Evolutionary conservation across 2,113 vertebrate genomes (phyloP).

Genomic region (Apistogramma diplotaenia): DNA sequence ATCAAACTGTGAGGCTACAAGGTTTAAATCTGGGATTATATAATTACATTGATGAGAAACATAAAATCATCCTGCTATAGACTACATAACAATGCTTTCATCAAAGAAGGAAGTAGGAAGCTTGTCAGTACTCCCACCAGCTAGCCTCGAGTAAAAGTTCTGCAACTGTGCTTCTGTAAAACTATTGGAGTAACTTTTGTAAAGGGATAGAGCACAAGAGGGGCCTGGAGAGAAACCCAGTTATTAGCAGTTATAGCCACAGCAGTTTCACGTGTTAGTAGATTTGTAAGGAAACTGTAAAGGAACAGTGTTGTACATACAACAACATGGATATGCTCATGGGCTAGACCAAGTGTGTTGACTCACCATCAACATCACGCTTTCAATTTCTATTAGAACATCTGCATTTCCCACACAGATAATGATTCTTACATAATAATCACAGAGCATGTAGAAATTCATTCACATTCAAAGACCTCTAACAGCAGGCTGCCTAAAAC

Average conservation of each 20-base stretch:
- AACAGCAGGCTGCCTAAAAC: background rate
- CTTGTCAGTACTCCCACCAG: slow-evolving; percentile 4
- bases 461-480: background rate
- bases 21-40: background rate
- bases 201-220: background rate
- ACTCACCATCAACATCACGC: background rate
- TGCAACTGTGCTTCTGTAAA: slow-evolving; percentile 26
- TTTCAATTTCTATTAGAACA: background rate
- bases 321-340: background rate
- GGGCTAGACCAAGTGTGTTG: background rate
- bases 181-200: background rate
- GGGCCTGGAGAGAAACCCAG: background rate
- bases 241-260: background rate
- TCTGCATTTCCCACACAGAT: background rate
- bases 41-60: background rate
- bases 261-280: background rate
- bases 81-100: background rate
- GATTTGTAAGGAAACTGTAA: background rate
- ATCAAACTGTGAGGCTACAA: background rate
- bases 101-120: background rate
- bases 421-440: background rate
- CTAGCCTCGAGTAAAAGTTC: background rate
- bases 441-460: background rate
- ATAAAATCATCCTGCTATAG: background rate
- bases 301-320: background rate